Conservation (phyloP, 64 coral and sea anemone species). For the Porites australiensis region DNA sequence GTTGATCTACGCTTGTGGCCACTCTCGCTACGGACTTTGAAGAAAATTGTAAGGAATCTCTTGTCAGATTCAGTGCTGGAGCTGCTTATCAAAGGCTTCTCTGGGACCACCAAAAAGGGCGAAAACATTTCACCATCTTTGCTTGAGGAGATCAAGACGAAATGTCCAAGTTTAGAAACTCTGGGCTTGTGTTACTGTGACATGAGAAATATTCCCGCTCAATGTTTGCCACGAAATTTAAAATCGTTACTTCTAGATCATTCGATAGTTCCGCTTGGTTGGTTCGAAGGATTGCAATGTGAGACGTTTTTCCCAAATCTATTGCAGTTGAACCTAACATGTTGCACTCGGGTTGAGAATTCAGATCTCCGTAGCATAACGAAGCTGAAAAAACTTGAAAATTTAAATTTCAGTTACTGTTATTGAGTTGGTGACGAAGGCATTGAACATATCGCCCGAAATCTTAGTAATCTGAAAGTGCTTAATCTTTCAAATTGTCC, state of each 20-base stretch:
- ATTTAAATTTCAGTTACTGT: slow-evolving; percentile 84
- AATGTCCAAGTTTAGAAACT: slow-evolving; percentile 78
- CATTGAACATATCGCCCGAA: slow-evolving; percentile 73
- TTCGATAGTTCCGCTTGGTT: too few species aligned
- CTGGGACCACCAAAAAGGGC: slow-evolving; percentile 91
- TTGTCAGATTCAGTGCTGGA: slow-evolving; percentile 88
- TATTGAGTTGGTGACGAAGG: slow-evolving; percentile 88
- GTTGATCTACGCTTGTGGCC: slow-evolving; percentile 86
- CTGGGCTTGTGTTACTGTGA: too few species aligned
- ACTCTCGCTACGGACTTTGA: slow-evolving; percentile 72
- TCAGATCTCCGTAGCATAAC: slow-evolving; percentile 78
- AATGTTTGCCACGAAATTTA: too few species aligned
- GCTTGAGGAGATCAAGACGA: slow-evolving; percentile 91
- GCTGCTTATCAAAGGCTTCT: slow-evolving; percentile 90
- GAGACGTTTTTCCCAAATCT: too few species aligned
- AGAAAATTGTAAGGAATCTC: slow-evolving; percentile 90
- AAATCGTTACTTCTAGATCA: too few species aligned
- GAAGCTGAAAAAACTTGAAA: slow-evolving; percentile 71
- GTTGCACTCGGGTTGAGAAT: slow-evolving; percentile 91
- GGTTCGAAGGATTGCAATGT: too few species aligned
- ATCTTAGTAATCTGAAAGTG: slow-evolving; percentile 67
- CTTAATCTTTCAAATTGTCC: slow-evolving; percentile 94
- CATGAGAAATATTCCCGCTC: too few species aligned
- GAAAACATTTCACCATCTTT: slow-evolving; percentile 92
- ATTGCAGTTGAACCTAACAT: slow-evolving; percentile 77